phyloP scores from a whole-genome alignment of 2,113 vertebrate genomes.

The Climacteris rufus region DNA sequence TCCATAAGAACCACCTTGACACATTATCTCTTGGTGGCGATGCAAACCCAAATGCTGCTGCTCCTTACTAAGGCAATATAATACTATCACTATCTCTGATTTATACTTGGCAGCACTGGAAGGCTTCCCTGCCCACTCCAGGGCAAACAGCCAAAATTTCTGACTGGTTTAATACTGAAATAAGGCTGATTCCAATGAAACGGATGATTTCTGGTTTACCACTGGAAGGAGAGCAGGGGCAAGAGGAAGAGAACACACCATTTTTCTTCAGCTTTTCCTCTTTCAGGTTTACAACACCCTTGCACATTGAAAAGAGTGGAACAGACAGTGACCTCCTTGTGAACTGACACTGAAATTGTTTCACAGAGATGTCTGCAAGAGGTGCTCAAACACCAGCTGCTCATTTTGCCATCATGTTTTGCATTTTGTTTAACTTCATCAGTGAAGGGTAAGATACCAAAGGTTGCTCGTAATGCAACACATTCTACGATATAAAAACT shows the following conservation, averaged over 20 bases:
- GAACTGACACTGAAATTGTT: background rate
- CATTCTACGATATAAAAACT: background rate
- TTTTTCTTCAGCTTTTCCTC: background rate
- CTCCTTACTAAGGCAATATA: background rate
- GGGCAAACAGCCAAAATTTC: background rate
- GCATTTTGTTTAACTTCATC: background rate
- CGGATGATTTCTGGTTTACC: background rate
- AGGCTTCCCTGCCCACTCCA: background rate
- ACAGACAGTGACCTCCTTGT: background rate
- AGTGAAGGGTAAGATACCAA: background rate
- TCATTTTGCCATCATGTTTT: background rate
- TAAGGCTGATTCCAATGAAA: background rate
- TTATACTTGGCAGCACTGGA: background rate
- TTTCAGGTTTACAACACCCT: background rate
- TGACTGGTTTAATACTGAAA: background rate
- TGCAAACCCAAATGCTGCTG: background rate
- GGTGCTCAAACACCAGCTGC: background rate
- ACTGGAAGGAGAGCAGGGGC: background rate
- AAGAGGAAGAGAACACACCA: fast-evolving
- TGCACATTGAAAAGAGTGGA: background rate
- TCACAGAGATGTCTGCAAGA: background rate
- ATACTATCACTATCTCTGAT: background rate
- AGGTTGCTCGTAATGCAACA: background rate
- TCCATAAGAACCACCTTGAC: background rate
- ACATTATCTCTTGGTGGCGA: background rate